Evolutionary conservation across 30 jellyfish, hydroid and myxozoan genomes (phyloP), one percentile per base, ranked within the genome.

Genomic region (Aurelia sp.): DNA sequence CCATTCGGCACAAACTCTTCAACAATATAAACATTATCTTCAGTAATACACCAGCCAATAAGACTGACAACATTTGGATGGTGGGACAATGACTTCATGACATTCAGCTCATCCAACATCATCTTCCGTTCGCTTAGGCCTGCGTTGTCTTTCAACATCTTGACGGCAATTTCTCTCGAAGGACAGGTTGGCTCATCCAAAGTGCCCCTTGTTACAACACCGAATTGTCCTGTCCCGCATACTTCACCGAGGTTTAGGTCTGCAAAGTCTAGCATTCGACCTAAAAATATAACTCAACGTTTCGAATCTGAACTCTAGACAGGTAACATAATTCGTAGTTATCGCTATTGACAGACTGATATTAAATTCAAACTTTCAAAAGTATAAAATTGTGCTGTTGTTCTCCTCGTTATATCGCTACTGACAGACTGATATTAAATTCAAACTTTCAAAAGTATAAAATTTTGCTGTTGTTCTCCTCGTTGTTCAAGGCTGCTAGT

Each of bases 1-100:
- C 98, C 98, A 63, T 74, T 47, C 19, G 97, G 90, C 13, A 88
- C 81, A 41, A 79, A 78, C 44, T 93, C 98, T 85, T 88, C 97
- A 33, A 93, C 89, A 22, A 93, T 96, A 71, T 88, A 89, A 15
- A 93, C 91, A 74, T 93, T 89, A 38, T 93, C 98, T 69, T 89
- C 97, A 6, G 97, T 93, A 19, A 88, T 84, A 77, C 97, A 84
- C 98, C 98, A 93, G 4, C 98, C 98, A 27, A 88, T 38, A 8
- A 93, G 85, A 16, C 96, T 60, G 41, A 93, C 70, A 20, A 93
- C 89, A 67, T 93, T 93, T 9, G 97, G 98, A 78, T 93, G 98
- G 47, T 77, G 96, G 31, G 98, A 88, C 19, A 93, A 50, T 6
- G 91, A 33, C 50, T 96, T 80, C 97, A 93, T 82, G 84, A 85